phyloP scores from a whole-genome alignment of 37 sponge, comb jelly and placozoan species.

The Mnemiopsis leidyi region DNA sequence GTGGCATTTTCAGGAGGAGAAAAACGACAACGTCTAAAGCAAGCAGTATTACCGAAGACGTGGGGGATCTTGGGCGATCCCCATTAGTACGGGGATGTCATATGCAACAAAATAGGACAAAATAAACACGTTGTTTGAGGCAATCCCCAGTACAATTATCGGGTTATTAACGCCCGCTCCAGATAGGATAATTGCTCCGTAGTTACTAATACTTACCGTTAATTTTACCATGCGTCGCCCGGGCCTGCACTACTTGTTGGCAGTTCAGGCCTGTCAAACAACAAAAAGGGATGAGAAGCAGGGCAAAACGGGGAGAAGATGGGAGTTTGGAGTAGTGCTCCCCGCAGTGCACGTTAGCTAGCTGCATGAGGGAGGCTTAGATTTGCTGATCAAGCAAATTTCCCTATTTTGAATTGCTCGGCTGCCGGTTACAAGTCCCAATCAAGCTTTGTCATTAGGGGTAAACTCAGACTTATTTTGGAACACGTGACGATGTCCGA shows the following conservation, averaged over 20 bases:
- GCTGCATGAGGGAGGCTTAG: not conserved
- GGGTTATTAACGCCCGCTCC: not conserved
- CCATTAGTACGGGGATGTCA: too few relatives aligned
- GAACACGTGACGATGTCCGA: not conserved
- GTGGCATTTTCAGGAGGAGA: too few relatives aligned
- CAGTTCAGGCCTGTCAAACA: not conserved
- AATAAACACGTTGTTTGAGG: not conserved
- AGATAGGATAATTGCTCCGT: not conserved
- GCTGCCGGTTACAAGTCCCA: constrained; percentile 10
- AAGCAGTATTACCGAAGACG: too few relatives aligned
- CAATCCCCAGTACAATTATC: not conserved
- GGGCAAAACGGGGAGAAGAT: not conserved
- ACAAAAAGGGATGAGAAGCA: not conserved
- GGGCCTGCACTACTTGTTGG: not conserved
- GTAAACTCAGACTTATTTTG: constrained; percentile 21
- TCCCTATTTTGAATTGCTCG: not conserved
- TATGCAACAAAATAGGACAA: not conserved
- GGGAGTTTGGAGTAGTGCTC: not conserved
- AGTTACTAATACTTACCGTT: not conserved
- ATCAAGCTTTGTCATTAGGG: constrained; percentile 37
- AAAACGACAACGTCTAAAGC: too few relatives aligned
- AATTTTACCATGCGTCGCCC: not conserved
- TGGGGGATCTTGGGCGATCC: too few relatives aligned
- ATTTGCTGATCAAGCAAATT: constrained; percentile 20
- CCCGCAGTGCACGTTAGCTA: not conserved